A percentile compares a stretch with the other conserved stretches of the same genome.
Conservation (phyloP, 2,113 vertebrate species). For the Hoplias malabaricus region DNA sequence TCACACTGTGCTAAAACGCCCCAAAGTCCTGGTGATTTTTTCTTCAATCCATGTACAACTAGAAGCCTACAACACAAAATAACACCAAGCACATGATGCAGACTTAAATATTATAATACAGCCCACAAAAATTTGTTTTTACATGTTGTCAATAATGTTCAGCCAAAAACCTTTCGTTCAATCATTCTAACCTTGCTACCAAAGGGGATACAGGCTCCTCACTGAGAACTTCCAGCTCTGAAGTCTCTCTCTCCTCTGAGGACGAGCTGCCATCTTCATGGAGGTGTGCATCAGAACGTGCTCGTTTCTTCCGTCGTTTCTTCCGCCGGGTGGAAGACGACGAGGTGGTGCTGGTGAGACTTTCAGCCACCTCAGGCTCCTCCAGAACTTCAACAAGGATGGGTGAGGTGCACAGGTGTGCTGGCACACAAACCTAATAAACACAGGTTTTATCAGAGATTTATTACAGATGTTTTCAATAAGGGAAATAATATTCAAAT, state of each 20-base stretch:
- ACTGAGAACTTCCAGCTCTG: slow-evolving; percentile 51
- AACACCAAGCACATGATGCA: no score
- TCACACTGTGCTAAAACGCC: neutral
- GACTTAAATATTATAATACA: neutral
- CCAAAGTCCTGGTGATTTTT: no score
- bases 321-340: slow-evolving; percentile 63
- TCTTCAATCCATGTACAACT: neutral
- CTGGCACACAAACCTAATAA: slow-evolving; percentile 71
- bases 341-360: neutral
- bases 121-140: no score
- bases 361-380: slow-evolving; percentile 26
- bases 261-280: slow-evolving; percentile 59
- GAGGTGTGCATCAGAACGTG: slow-evolving; percentile 61
- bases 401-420: slow-evolving; percentile 81
- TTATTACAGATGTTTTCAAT: neutral
- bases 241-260: slow-evolving; percentile 73
- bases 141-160: no score
- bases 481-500: neutral
- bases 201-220: slow-evolving; percentile 54
- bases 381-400: slow-evolving; percentile 67
- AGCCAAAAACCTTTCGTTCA: no score
- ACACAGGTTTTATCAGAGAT: neutral
- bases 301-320: slow-evolving; percentile 74
- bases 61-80: no score
- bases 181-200: slow-evolving; percentile 61